Base-by-base conservation (phyloP, 1,140 invertebrate species). In the Trachymyrmex cornetzi region DNA sequence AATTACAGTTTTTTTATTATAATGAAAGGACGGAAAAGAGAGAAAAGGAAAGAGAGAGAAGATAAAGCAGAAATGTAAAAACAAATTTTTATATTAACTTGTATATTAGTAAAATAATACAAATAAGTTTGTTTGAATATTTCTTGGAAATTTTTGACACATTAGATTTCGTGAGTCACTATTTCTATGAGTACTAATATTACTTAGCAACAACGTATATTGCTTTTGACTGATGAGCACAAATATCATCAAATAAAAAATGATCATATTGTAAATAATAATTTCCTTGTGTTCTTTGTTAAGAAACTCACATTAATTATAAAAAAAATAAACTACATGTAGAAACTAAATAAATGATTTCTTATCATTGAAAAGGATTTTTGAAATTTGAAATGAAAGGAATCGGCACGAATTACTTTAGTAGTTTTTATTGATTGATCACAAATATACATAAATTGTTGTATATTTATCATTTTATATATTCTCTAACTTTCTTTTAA, bases 361-460 rank as follows among this genome's bases (percentile, higher is more conserved):
- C 6, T 9, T 67, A 53, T 53, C 9, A 64, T 66, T 27, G 16
- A 61, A 66, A 66, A 66, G 1, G 11, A 64, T 63, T 64, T 22
- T 66, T 16, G 14, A 66, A 30, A 34, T 67, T 34, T 34, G 11
- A 66, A 30, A 34, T 66, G 12, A 34, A 30, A 64, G 7, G 22
- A 48, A 79, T 27, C 3, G 12, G 14, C n/a, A 14, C 9, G 6
- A 77, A 77, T 38, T 22, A 11, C 24, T 71, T 81, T 11, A 81
- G 22, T 11, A 81, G 6, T 74, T 75, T 82, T 82, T 82, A 82
- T 82, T 82, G 7, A 48, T 82, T 63, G 55, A 74, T 84, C 55
- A 84, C 69, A 85, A 85, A 85, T 85, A 85, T 85, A 85, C 59
- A 79, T 55, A 77, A 64, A 44, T 27, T 63, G 38, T 77, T 85